Base-by-base conservation (phyloP, 2,888 invertebrate species). In the Hemistola chrysoprasaria region DNA sequence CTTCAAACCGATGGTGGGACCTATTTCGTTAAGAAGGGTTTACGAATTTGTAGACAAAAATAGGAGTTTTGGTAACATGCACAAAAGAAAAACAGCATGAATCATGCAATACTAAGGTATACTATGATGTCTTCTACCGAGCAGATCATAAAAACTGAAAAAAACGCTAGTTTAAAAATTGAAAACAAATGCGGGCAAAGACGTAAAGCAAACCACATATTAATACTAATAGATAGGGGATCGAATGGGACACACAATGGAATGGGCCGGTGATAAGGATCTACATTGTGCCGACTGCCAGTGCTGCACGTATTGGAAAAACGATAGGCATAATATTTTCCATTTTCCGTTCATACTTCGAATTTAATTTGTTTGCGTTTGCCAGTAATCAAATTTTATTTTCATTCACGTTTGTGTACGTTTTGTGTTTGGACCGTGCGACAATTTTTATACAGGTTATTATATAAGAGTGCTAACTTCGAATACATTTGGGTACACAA, bases 11-110 rank as follows among this genome's bases (percentile, higher is more conserved):
- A 53, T 32, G 23, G 28, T 26, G 28, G 40, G 28, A 50, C 62
- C 54, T 59, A 65, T 60, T 72, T 67, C 57, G 57, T 66, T 64
- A 65, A 36, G 49, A 40, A 36, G 46, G 53, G 61, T 63, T 71
- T 66, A 62, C 38, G 24, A 49, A 45, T 52, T 59, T 50, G 2
- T 16, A 3, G 4, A 16, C 2, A 16, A 16, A 3, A 24, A 32
- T 22, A 23, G 8, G 21, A n/a, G n/a, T n/a, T n/a, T n/a, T n/a
- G n/a, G n/a, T n/a, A n/a, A n/a, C n/a, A n/a, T n/a, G n/a, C n/a
- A n/a, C n/a, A n/a, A n/a, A n/a, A n/a, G n/a, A n/a, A n/a, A n/a
- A n/a, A n/a, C n/a, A n/a, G n/a, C n/a, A n/a, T n/a, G n/a, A n/a
- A n/a, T n/a, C n/a, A n/a, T n/a, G n/a, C n/a, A n/a, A n/a, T n/a